These are phyloP conservation scores for Oscheius myriophilus DNA, from an alignment of 2,888 invertebrate species.

Conservation along the genomic window DNA sequence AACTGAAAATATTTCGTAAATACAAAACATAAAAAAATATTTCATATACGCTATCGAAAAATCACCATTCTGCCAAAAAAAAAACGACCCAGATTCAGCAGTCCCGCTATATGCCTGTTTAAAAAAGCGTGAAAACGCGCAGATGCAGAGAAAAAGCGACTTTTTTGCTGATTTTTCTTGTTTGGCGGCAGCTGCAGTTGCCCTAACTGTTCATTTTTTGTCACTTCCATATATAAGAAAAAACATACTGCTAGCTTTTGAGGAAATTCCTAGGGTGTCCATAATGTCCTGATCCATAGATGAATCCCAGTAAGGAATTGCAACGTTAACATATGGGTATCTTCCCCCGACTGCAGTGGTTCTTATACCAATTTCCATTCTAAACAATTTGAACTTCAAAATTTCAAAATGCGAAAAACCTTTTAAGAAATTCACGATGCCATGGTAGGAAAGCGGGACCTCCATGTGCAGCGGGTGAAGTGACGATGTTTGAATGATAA, in stretches of 20 bases:
- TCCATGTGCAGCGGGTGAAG: slow-evolving; percentile 5
- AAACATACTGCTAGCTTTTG: background rate
- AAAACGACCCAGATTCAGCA: too few relatives aligned
- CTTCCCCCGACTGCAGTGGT: background rate
- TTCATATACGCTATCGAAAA: too few relatives aligned
- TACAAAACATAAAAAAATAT: too few relatives aligned
- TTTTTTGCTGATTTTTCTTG: too few relatives aligned
- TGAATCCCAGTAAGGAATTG: slow-evolving; percentile 7
- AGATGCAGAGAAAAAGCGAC: too few relatives aligned
- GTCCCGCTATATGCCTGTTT: too few relatives aligned
- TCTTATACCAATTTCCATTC: slow-evolving; percentile 13
- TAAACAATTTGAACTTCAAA: background rate
- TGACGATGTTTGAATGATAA: background rate
- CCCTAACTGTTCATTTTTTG: too few relatives aligned
- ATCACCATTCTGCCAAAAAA: too few relatives aligned
- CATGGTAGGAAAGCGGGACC: slow-evolving; percentile 16
- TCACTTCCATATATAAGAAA: too few relatives aligned
- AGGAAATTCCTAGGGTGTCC: background rate
- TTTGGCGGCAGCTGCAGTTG: too few relatives aligned
- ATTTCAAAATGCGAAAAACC: background rate
- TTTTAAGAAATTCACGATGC: slow-evolving; percentile 15
- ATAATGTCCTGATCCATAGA: background rate
- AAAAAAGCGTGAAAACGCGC: too few relatives aligned
- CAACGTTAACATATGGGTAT: slow-evolving; percentile 6
- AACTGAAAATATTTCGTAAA: slow-evolving; percentile 3